Percentiles rank a stretch among this genome's conserved stretches.
Evolutionary conservation across 2,113 vertebrate genomes (phyloP).

Genomic region (Andinoacara biseriatus): DNA sequence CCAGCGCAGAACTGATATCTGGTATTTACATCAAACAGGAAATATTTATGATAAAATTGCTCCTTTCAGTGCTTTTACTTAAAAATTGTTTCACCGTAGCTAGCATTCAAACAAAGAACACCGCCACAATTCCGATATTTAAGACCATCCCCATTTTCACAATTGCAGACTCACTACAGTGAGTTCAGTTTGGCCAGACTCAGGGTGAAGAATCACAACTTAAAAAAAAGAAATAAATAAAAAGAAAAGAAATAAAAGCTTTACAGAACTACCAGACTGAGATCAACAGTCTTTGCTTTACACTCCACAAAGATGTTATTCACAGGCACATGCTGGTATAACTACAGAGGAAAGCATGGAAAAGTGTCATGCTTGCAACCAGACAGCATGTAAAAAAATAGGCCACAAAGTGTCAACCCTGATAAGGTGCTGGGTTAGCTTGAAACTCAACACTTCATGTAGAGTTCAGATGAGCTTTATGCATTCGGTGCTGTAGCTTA

Average conservation of each 20-base stretch:
- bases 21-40: not conserved
- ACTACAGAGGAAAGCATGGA: not conserved
- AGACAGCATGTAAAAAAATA: constrained; percentile 2
- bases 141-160: not conserved
- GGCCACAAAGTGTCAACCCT: constrained; percentile 10
- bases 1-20: not conserved
- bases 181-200: not conserved
- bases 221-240: too few relatives aligned
- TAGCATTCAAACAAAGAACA: not conserved
- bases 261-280: not conserved
- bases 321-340: not conserved
- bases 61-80: not conserved
- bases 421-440: not conserved
- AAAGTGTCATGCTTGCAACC: not conserved
- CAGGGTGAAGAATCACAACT: not conserved
- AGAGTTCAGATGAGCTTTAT: constrained; percentile 14
- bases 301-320: constrained; percentile 6
- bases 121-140: not conserved
- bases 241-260: not conserved
- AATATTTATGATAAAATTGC: not conserved
- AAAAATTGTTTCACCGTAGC: not conserved
- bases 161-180: not conserved
- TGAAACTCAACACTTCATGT: constrained; percentile 42
- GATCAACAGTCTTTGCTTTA: not conserved
- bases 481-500: constrained; percentile 16